Conservation (phyloP, 2,797 vertebrate genomes). For the Liasis olivaceus region DNA sequence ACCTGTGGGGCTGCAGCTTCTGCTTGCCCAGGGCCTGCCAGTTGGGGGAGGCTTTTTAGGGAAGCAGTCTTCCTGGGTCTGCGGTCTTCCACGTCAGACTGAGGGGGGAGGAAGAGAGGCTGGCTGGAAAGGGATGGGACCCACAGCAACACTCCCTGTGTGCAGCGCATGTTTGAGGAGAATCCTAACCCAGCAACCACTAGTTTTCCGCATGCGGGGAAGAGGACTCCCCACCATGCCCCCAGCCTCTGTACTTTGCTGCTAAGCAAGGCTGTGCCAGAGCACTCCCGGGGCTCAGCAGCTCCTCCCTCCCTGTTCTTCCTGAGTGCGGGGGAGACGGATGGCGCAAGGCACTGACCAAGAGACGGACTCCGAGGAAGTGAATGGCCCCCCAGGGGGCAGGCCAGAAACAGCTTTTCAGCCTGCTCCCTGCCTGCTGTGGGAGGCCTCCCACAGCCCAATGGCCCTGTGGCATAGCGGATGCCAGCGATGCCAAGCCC, state of each 20-base stretch:
- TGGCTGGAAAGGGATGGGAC: neutral
- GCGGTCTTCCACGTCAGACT: neutral
- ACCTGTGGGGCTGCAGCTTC: neutral
- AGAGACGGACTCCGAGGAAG: neutral
- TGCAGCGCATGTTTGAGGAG: neutral
- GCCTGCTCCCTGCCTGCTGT: no score
- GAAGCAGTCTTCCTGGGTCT: neutral
- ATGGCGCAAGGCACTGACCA: neutral
- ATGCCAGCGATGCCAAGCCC: no score
- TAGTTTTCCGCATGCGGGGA: neutral
- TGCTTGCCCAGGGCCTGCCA: neutral
- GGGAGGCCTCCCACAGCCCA: no score
- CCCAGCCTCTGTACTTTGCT: no score
- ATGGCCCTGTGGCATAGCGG: no score
- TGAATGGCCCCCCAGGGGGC: no score
- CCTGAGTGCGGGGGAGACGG: neutral
- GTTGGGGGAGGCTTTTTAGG: fast-evolving
- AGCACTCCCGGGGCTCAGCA: no score
- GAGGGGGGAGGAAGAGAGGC: neutral
- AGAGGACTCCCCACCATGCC: no score
- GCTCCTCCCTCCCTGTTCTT: neutral
- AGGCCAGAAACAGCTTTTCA: no score
- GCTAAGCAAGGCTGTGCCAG: no score
- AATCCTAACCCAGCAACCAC: neutral
- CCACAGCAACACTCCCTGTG: no score